Evolutionary conservation across 2,888 invertebrate species (phyloP), one percentile per base, ranked within the genome.

Genomic region (Apoda limacodes): DNA sequence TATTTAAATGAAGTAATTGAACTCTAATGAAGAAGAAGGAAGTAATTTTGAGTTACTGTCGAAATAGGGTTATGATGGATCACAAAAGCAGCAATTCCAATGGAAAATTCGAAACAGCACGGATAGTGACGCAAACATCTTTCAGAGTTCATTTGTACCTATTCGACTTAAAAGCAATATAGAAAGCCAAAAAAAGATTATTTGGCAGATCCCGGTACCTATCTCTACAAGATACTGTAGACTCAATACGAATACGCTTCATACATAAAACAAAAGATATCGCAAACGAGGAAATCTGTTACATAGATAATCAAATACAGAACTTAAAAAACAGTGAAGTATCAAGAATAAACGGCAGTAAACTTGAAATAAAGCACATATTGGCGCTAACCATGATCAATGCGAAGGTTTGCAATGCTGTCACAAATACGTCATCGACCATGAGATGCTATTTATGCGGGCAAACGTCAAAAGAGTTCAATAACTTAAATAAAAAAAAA

Each of bases 401-500:
- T 33, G 54, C 39, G 2, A 55, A 55, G 28, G 48, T 55, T 2
- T 53, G 45, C 25, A 54, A 58, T 44, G 50, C 49, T 23, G 47
- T 47, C 3, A 51, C 53, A 9, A 37, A 50, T 17, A 57, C 52
- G 9, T 30, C 35, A 27, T 58, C 51, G 7, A 48, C 53, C 6
- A 48, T 44, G 46, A 46, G 42, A 20, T 62, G 55, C 27, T 58
- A 52, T 29, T 46, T 58, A 28, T 55, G 55, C 32, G 47, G 44
- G 22, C 26, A 29, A 13, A 55, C 56, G 19, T 52, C 52, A 2
- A 52, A 48, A 45, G 37, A 51, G 22, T 58, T 59, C 30, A 55
- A 54, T 28, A 32, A 48, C 24, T 35, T 51, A 19, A 41, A 46
- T 5, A 17, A 43, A 7, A 24, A 51, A 4, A 28, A 39, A 31